phyloP scores from a whole-genome alignment of 2,113 vertebrate genomes.

The Lampris incognitus region DNA sequence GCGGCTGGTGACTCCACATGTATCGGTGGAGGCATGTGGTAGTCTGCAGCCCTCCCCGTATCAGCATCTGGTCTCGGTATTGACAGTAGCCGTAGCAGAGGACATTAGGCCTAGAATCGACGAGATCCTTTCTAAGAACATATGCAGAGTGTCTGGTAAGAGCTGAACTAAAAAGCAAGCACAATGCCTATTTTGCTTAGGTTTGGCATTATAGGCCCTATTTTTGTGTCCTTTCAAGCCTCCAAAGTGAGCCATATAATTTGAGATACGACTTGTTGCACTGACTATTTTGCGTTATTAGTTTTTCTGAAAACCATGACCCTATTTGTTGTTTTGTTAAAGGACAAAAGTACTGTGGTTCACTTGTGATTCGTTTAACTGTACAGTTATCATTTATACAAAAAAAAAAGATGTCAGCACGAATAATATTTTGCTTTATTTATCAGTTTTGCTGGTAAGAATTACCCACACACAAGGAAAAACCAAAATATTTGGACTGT shows the following conservation, averaged over 20 bases:
- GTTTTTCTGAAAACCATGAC: too few relatives aligned
- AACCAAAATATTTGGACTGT: too few relatives aligned
- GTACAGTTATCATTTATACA: not conserved
- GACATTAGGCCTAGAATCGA: conserved; percentile 19
- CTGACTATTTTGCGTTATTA: not conserved
- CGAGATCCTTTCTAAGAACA: not conserved
- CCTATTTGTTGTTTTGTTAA: not conserved
- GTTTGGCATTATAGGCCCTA: conserved; percentile 2
- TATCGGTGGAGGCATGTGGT: too few relatives aligned
- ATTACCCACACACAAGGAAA: too few relatives aligned
- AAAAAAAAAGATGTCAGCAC: not conserved
- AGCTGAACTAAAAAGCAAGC: conserved; percentile 3
- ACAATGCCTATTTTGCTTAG: not conserved
- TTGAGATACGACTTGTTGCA: conserved; percentile 7
- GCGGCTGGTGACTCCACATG: too few relatives aligned
- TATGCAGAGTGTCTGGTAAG: not conserved
- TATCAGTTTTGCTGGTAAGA: not conserved
- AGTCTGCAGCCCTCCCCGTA: too few relatives aligned
- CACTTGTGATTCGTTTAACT: not conserved
- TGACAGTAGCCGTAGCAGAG: conserved; percentile 15
- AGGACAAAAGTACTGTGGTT: not conserved
- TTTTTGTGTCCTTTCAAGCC: not conserved
- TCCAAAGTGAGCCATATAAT: conserved; percentile 9
- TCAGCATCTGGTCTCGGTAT: not conserved
- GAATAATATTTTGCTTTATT: not conserved